A percentile compares a stretch with the other conserved stretches of the same genome.
phyloP scores from a whole-genome alignment of 2,888 invertebrate species.

The Ceramica pisi region DNA sequence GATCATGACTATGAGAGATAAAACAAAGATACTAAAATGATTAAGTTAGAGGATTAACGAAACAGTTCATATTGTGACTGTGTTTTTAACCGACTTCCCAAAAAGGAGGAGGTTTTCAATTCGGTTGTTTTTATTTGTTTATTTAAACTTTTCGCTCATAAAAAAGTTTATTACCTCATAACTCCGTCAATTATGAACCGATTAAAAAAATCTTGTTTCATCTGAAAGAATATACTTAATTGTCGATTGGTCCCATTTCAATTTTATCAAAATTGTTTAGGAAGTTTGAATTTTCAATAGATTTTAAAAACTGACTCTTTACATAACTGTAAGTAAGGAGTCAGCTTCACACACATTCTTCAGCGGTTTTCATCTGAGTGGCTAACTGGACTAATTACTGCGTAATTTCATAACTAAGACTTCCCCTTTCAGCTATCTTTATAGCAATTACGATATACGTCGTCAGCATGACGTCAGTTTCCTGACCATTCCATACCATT shows the following conservation, averaged over 20 bases:
- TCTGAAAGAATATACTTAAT: too few relatives aligned
- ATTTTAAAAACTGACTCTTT: neutral
- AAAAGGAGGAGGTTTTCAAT: too few relatives aligned
- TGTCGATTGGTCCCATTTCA: too few relatives aligned
- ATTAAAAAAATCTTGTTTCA: too few relatives aligned
- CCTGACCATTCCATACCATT: constrained; percentile 22
- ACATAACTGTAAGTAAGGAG: neutral
- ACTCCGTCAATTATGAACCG: too few relatives aligned
- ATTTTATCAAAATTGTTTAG: too few relatives aligned
- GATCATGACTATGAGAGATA: neutral
- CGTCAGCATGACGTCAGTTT: constrained; percentile 3
- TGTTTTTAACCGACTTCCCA: too few relatives aligned
- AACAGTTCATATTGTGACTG: neutral
- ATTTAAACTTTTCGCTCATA: too few relatives aligned
- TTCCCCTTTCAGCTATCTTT: neutral
- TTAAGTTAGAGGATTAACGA: neutral
- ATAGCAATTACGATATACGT: neutral
- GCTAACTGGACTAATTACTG: too few relatives aligned
- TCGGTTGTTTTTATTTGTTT: too few relatives aligned
- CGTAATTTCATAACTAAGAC: neutral
- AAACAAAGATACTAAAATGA: neutral
- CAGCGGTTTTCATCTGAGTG: neutral
- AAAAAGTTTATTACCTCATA: too few relatives aligned
- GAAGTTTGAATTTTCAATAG: too few relatives aligned
- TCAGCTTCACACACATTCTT: neutral